These are phyloP conservation scores for Gallirallus australis DNA, from an alignment of 2,797 vertebrate genomes.

Conservation along the genomic window DNA sequence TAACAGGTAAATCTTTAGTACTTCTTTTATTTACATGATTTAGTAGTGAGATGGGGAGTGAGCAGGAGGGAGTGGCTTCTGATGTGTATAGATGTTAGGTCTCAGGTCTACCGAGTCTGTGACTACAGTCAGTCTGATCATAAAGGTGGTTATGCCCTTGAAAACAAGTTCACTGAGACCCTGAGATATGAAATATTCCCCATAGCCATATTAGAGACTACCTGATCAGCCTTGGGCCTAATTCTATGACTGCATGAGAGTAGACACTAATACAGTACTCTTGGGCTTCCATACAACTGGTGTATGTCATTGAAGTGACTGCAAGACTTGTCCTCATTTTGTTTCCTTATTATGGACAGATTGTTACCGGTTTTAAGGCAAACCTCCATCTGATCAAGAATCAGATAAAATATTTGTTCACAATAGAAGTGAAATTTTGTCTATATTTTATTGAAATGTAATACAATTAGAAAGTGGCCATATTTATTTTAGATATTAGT, in stretches of 20 bases:
- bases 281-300: background rate
- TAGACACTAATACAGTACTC: background rate
- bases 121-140: background rate
- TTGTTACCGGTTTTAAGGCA: background rate
- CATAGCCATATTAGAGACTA: background rate
- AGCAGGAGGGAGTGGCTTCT: background rate
- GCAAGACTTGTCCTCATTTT: background rate
- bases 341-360: background rate
- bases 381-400: background rate
- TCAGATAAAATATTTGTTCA: background rate
- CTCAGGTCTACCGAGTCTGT: background rate
- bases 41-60: background rate
- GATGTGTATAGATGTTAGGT: background rate
- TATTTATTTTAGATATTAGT: background rate
- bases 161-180: background rate
- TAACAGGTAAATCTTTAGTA: background rate
- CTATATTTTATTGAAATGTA: background rate
- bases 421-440: background rate
- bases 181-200: background rate
- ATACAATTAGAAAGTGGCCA: background rate
- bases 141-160: background rate
- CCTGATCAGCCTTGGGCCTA: background rate
- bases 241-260: background rate
- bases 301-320: background rate
- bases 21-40: background rate